Evolutionary conservation across 2,797 vertebrate genomes (phyloP), one percentile per base, ranked within the genome.

Genomic region (Sarcophilus harrisii): DNA sequence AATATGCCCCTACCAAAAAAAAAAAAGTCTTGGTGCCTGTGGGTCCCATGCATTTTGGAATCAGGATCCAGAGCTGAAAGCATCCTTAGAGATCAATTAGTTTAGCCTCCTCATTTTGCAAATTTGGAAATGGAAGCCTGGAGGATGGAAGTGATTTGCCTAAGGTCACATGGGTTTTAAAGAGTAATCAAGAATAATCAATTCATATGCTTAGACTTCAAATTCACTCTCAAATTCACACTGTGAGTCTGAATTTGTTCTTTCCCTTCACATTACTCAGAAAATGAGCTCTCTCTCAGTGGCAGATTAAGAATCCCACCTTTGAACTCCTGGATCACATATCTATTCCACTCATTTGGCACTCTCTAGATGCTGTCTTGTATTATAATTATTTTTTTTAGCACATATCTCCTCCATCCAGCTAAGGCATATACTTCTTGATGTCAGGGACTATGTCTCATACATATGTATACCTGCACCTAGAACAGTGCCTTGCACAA

Each of bases 311-410:
- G 73, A 87, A 18, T 49, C 38, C 73, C 24, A 87, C 38, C 38
- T 45, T 45, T 87, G 38, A 87, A 87, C 38, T 87, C 38, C 73
- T 45, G 4, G 73, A 87, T 1, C 16, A 38, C 18, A 24, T 13
- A 73, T 38, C n/a, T 3, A 10, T 87, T 87, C 73, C 73, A 87
- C 24, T 87, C 38, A 73, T 27, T 81, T 55, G 92, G 89, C 66
- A 1, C 91, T 11, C 38, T 45, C 60, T 18, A 45, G 45, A 90
- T 91, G 93, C 57, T 38, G 38, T 91, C 96, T 94, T 30, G 54
- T 94, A 91, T 66, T 92, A 58, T 60, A 95, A 96, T 89, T 96
- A 90, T 94, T 94, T 87, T 96, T 95, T 93, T 91, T 94, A 96
- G 57, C 92, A 92, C 55, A 95, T 91, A 32, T 27, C 45, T 96